Evolutionary conservation across 2,797 vertebrate species (phyloP), one percentile per base, ranked within the genome.

Genomic region (Numenius phaeopus): DNA sequence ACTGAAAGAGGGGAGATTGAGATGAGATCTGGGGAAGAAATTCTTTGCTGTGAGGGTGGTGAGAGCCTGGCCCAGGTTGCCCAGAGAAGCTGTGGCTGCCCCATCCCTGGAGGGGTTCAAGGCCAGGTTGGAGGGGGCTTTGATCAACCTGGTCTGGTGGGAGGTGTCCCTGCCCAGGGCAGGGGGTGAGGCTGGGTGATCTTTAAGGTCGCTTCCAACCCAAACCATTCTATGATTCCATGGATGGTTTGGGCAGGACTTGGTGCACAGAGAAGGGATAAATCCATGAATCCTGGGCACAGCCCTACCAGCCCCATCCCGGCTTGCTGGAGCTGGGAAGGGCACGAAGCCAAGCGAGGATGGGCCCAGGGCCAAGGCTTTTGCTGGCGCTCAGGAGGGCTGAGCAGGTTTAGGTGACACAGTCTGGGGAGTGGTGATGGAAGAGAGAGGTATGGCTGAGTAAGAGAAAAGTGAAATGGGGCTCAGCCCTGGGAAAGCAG

Each of bases 271-370:
- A 7, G 72, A 39, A 52, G 27, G 39, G 27, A 6, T 29, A 37
- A 69, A 2, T 7, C 44, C 14, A 1, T 15, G 52, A 15, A 5
- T 47, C 11, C 66, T 0, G 9, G 49, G 82, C 54, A 15, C 30
- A 46, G 75, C 49, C 44, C 59, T 69, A 40, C 57, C 47, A 1
- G 1, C 32, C 46, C n/a, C 11, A 1, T 16, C 65, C 34, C 0
- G 2, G 39, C 47, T 22, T 37, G 32, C 82, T 0, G 1, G 34
- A 10, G 66, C 71, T 40, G 59, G 77, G 72, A 22, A 58, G 18
- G 54, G 50, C 2, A 5, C 2, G 3, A 46, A 76, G 54, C 20
- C 0, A 3, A 37, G 42, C 0, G 2, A 80, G 77, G 84, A 18
- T 0, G 4, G 79, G 92, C 69, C 11, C 73, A 7, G 87, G 42